A percentile compares a stretch with the other conserved stretches of the same genome.
These are phyloP conservation scores for Drosophila tani DNA, from an alignment of 1,140 invertebrate genomes.

Conservation along the genomic window DNA sequence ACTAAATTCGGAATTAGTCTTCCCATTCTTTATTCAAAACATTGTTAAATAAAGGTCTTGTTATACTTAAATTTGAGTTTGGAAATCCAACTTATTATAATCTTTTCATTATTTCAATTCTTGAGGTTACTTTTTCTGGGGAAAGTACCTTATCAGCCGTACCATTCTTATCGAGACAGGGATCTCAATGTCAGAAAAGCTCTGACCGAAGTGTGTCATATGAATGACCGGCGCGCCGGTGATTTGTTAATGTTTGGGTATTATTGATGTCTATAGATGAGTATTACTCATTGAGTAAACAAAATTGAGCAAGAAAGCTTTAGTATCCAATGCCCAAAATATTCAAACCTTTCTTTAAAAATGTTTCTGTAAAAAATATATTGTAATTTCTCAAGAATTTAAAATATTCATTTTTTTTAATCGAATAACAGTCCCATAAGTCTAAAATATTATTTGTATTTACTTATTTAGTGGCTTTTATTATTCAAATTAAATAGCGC, in stretches of 20 bases:
- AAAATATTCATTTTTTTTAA: background rate
- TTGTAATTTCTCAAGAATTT: background rate
- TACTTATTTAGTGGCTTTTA: background rate
- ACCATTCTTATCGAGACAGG: background rate
- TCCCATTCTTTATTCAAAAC: too few species aligned
- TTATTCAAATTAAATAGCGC: background rate
- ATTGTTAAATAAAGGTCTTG: too few species aligned
- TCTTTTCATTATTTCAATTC: too few species aligned
- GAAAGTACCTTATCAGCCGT: background rate
- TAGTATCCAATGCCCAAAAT: background rate
- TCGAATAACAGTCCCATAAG: background rate
- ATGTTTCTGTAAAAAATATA: background rate
- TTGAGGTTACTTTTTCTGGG: too few species aligned
- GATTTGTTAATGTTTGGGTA: background rate
- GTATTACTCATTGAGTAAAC: too few species aligned
- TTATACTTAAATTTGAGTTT: too few species aligned
- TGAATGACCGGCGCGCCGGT: too few species aligned
- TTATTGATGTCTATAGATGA: background rate
- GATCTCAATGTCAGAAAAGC: background rate
- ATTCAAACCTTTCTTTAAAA: background rate
- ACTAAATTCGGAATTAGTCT: too few species aligned
- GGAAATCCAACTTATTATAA: too few species aligned
- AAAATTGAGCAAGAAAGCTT: background rate
- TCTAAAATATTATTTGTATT: background rate
- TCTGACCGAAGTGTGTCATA: background rate